Evolutionary conservation across 1,140 invertebrate genomes (phyloP).

Genomic region (Akabosia matsudoensis): DNA sequence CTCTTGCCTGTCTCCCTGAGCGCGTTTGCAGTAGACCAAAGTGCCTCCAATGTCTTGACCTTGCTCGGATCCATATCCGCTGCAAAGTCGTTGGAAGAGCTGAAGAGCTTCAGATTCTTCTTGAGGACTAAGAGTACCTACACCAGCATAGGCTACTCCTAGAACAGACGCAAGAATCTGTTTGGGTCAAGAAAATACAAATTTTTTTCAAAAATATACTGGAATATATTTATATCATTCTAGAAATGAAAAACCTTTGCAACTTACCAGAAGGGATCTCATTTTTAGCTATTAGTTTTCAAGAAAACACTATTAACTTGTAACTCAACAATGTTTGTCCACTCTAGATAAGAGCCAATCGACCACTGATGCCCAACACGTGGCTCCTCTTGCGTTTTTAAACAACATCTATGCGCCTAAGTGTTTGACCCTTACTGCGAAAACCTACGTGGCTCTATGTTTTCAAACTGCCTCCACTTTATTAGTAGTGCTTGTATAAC

Average conservation of each 20-base stretch:
- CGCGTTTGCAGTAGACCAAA: conserved; percentile 4
- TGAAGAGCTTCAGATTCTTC: conserved; percentile 14
- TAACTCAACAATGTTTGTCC: neutral
- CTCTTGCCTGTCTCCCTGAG: neutral
- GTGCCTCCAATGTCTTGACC: conserved; percentile 3
- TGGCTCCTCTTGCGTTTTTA: neutral
- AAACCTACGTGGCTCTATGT: too few species aligned
- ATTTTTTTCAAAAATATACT: neutral
- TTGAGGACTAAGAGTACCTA: neutral
- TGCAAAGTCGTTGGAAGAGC: neutral
- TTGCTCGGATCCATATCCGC: neutral
- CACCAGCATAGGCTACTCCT: neutral
- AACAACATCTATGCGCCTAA: conserved; percentile 1
- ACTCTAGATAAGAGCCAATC: neutral
- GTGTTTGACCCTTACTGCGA: neutral
- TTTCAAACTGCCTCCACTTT: too few species aligned
- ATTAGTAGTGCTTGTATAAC: too few species aligned
- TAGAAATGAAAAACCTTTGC: too few species aligned
- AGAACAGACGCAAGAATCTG: conserved; percentile 11
- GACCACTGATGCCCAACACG: neutral
- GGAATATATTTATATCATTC: neutral
- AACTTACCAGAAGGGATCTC: neutral
- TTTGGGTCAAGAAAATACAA: neutral
- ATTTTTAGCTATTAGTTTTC: neutral
- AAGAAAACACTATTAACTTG: neutral